Evolutionary conservation across 2,797 vertebrate genomes (phyloP), one percentile per base, ranked within the genome.

Genomic region (Peromyscus eremicus): DNA sequence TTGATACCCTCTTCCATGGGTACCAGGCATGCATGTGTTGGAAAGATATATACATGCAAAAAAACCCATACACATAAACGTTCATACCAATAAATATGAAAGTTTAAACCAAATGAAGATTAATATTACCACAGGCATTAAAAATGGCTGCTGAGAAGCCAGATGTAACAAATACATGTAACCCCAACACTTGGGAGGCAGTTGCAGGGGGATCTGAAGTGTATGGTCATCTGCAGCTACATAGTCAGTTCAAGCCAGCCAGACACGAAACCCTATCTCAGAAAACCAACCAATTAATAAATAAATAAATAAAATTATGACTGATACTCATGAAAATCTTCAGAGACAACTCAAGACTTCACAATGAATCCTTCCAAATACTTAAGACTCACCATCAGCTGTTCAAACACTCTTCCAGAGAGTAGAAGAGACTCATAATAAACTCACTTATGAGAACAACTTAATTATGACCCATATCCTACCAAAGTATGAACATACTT

Each of bases 31-130:
- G 19, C 46, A 52, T 21, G 23, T 37, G 32, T 68, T 27, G 34
- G n/a, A 68, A 32, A 85, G 11, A 49, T 19, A 84, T 19, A 84
- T 19, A 66, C 83, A 25, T 52, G 21, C 43, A 25, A 14, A 66
- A 40, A 40, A 27, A 43, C 16, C 37, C 16, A n/a, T 49, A 70
- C 64, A 86, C 4, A n/a, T 52, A 37, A 86, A 86, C 71, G 34
- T 92, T 91, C n/a, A 57, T 82, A n/a, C 25, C 37, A 82, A 46
- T 25, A 92, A 37, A 76, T 32, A 55, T 11, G 75, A 73, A 96
- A 77, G 93, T 52, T 93, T 62, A 70, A 40, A 80, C 73, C 70
- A 94, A 82, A 95, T 46, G 25, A 96, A 94, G 57, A 70, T 81
- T 46, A 13, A 5, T 92, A 84, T 82, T 87, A 21, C 10, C 37